Evolutionary conservation across 1,140 invertebrate genomes (phyloP), one percentile per base, ranked within the genome.

Genomic region (Brachionus plicatilis): DNA sequence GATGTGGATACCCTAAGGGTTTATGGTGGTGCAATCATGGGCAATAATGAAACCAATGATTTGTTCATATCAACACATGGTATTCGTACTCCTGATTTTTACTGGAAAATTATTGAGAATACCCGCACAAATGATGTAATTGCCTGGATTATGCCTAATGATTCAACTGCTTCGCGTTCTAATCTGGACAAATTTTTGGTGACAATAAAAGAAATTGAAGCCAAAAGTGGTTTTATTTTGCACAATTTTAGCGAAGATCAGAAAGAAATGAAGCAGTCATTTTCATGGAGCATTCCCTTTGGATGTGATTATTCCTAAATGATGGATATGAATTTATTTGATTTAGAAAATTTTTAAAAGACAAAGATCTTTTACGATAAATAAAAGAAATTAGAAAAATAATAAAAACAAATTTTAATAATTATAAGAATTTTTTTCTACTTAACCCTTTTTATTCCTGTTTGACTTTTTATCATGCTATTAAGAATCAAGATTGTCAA

Each of bases 111-210:
- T 27, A 68, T 68, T 33, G 65, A 68, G 65, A 68, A 68, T 27
- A 17, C 65, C 29, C 65, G 65, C 6, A 68, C 65, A 12, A 68
- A 68, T 33, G 65, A 68, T 68, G 65, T 33, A 27, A 37, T 68
- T 68, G 65, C 65, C 14, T 68, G 65, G 65, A 68, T 68, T 12
- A 68, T 68, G 65, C 65, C 65, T n/a, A 68, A 68, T 37, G 65
- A 68, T 68, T 68, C 65, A 68, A 68, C 65, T 68, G 65, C 65
- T 27, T 17, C 65, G 2, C 65, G 65, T 17, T 68, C 65, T 29
- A 68, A 68, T 29, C 3, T 68, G 11, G 65, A 68, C 65, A 68
- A 33, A 68, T 68, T 37, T 68, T 68, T 68, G 65, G 65, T 68
- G 11, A 29, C 27, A 29, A 68, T 68, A 29, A 68, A 68, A 68